Conservation (phyloP, 2,797 vertebrate genomes). For the Falco concolor region DNA sequence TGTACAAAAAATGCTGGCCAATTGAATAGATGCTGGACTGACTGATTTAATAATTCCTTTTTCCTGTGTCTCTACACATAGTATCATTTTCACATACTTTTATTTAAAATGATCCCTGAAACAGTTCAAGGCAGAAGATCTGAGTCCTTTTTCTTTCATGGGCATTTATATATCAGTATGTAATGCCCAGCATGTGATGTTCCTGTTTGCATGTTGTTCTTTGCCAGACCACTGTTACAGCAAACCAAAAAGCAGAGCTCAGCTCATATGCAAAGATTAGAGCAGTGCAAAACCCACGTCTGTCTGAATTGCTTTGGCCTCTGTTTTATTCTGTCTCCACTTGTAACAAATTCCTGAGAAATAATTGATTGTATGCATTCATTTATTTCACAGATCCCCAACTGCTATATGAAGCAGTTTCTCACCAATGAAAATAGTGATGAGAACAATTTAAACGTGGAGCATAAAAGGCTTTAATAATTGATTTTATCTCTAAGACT, state of each 20-base stretch:
- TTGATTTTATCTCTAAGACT: not conserved
- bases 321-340: not conserved
- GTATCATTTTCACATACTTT: not conserved
- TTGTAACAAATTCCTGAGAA: not conserved
- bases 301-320: not conserved
- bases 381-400: not conserved
- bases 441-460: not conserved
- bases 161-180: not conserved
- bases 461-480: not conserved
- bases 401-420: not conserved
- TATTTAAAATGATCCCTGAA: not conserved
- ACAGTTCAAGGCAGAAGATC: not conserved
- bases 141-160: not conserved
- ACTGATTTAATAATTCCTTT: not conserved
- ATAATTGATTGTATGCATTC: not conserved
- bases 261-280: not conserved
- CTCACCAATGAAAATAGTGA: not conserved
- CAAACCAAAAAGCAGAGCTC: not conserved
- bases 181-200: not conserved
- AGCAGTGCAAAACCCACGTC: not conserved
- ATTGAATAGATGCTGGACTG: not conserved
- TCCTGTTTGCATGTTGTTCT: not conserved
- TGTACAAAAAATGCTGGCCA: not conserved
- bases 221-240: not conserved
- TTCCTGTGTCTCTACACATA: not conserved